Conservation (phyloP, 1,140 invertebrate species). For the Ephestia elutella region DNA sequence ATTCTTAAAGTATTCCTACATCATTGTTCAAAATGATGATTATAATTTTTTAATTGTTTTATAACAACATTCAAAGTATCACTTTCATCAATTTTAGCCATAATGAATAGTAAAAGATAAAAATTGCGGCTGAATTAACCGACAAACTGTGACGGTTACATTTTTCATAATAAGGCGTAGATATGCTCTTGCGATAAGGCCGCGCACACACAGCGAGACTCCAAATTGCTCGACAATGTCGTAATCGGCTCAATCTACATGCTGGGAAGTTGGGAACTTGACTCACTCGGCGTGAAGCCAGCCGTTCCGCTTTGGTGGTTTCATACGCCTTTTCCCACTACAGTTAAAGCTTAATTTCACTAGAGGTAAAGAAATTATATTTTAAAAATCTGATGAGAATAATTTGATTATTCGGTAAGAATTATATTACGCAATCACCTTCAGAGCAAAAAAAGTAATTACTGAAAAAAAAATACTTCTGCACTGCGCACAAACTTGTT, state of each 20-base stretch:
- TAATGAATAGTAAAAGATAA: background rate
- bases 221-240: constrained; percentile 41
- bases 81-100: background rate
- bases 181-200: constrained; percentile 34
- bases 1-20: too few species aligned
- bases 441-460: too few species aligned
- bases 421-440: too few species aligned
- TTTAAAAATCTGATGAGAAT: too few species aligned
- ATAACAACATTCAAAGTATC: background rate
- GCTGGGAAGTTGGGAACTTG: constrained; percentile 32
- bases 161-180: constrained; percentile 14
- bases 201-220: constrained; percentile 26
- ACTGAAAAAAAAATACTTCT: too few species aligned
- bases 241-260: constrained; percentile 53
- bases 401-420: too few species aligned
- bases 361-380: background rate
- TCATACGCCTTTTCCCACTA: constrained; percentile 55
- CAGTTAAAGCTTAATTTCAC: background rate
- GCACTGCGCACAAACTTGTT: too few species aligned
- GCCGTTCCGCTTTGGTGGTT: constrained; percentile 49
- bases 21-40: too few species aligned
- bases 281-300: constrained; percentile 50
- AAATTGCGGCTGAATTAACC: background rate
- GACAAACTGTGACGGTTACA: background rate
- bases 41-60: too few species aligned